Conservation (phyloP, 2,113 vertebrate species). For the Arvicanthis niloticus region DNA sequence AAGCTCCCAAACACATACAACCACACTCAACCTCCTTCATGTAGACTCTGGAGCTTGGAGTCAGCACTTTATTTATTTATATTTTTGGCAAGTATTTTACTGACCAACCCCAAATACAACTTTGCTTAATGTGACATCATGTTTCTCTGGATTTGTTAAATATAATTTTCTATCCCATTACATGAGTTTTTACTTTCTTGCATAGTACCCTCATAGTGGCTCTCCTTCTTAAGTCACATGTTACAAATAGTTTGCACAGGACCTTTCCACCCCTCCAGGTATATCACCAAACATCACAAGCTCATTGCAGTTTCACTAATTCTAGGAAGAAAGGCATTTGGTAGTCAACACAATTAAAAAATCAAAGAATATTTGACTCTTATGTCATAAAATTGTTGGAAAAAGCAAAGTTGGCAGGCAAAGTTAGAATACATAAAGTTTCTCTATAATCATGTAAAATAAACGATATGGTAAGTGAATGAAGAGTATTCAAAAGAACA, state of each 20-base stretch:
- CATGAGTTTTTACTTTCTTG: neutral
- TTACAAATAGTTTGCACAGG: neutral
- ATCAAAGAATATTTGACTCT: neutral
- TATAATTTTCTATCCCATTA: neutral
- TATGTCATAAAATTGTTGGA: neutral
- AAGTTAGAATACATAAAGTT: neutral
- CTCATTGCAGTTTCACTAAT: neutral
- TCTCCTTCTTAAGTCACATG: neutral
- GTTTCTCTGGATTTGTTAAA: neutral
- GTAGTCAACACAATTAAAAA: neutral
- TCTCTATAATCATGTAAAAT: neutral
- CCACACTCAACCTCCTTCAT: too few relatives aligned
- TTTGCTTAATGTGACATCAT: neutral
- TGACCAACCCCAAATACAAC: neutral
- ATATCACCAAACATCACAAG: neutral
- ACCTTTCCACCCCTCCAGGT: neutral
- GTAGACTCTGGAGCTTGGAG: neutral
- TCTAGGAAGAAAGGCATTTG: constrained; percentile 12
- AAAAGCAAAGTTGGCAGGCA: neutral
- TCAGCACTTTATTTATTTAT: neutral
- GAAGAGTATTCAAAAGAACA: neutral
- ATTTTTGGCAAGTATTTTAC: neutral
- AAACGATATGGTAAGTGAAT: neutral
- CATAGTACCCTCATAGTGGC: neutral
- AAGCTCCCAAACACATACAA: neutral